phyloP scores from a whole-genome alignment of 2,113 vertebrate species.

The Tyto alba region DNA sequence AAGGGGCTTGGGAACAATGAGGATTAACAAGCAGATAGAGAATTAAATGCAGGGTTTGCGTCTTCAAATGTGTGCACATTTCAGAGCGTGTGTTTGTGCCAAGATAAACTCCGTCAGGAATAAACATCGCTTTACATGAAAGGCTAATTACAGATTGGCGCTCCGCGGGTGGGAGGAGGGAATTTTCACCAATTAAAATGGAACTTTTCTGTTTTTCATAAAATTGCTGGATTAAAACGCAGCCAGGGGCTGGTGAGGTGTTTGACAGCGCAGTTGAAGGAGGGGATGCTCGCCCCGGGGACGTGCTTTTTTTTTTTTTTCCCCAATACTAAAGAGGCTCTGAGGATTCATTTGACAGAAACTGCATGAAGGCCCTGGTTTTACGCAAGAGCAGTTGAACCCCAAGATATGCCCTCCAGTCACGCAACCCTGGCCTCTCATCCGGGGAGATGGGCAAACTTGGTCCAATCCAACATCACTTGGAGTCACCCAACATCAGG shows the following conservation, averaged over 20 bases:
- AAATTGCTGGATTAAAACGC: not conserved
- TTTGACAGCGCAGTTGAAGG: not conserved
- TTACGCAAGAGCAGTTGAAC: not conserved
- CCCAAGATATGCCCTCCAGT: not conserved
- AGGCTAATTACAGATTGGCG: constrained; percentile 58
- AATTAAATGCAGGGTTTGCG: constrained; percentile 44
- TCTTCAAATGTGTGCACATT: constrained; percentile 54
- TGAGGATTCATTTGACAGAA: not conserved
- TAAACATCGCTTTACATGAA: constrained; percentile 62
- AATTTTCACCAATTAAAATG: constrained; percentile 56
- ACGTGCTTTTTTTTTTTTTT: too few species aligned
- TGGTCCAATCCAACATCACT: not conserved
- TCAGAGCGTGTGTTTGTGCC: constrained; percentile 18
- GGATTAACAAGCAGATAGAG: constrained; percentile 48
- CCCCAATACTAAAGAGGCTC: not conserved
- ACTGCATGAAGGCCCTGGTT: not conserved
- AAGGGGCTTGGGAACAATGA: constrained; percentile 57
- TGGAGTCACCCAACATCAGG: not conserved
- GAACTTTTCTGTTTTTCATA: not conserved
- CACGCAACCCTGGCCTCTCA: not conserved
- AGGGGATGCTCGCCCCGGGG: not conserved
- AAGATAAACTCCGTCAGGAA: constrained; percentile 61
- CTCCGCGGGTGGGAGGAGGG: constrained; percentile 27
- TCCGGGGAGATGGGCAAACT: not conserved
- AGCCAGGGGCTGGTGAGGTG: not conserved